Percentiles rank a stretch among this genome's conserved stretches.
phyloP scores from a whole-genome alignment of 2,888 invertebrate species.

The Spisula subtruncata region DNA sequence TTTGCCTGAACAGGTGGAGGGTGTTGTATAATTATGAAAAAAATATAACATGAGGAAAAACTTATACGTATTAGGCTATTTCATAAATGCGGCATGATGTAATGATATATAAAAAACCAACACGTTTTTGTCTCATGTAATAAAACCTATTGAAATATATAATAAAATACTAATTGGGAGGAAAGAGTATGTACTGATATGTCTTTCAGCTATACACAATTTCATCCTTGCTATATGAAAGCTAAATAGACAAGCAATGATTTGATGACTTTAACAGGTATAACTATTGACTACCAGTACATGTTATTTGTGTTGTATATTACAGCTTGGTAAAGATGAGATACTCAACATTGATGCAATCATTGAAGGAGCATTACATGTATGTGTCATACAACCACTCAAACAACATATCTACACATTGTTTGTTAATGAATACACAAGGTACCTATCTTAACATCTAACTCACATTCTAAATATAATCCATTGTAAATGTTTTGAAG shows the following conservation, averaged over 20 bases:
- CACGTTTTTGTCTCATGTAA: no score
- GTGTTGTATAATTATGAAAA: background rate
- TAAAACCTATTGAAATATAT: no score
- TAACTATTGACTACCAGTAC: no score
- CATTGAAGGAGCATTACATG: slow-evolving; percentile 97
- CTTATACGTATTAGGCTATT: background rate
- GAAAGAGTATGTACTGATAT: no score
- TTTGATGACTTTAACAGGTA: no score
- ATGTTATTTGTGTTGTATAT: background rate
- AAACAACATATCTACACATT: slow-evolving; percentile 94
- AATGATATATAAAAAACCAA: slow-evolving; percentile 1
- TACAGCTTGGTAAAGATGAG: slow-evolving; percentile 94
- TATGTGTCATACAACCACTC: slow-evolving; percentile 94
- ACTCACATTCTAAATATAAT: no score
- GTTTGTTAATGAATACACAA: slow-evolving; percentile 89
- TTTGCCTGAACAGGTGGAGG: background rate
- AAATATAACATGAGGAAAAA: background rate
- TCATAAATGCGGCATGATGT: background rate
- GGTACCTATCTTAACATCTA: slow-evolving; percentile 72
- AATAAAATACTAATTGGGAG: no score
- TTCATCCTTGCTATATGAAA: no score
- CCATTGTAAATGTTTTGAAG: no score
- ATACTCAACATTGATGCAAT: slow-evolving; percentile 98
- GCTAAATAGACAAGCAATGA: no score
- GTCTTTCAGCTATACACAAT: no score